A percentile compares a stretch with the other conserved stretches of the same genome.
These are phyloP conservation scores for Toxotes jaculatrix DNA, from an alignment of 2,113 vertebrate genomes.

Conservation along the genomic window DNA sequence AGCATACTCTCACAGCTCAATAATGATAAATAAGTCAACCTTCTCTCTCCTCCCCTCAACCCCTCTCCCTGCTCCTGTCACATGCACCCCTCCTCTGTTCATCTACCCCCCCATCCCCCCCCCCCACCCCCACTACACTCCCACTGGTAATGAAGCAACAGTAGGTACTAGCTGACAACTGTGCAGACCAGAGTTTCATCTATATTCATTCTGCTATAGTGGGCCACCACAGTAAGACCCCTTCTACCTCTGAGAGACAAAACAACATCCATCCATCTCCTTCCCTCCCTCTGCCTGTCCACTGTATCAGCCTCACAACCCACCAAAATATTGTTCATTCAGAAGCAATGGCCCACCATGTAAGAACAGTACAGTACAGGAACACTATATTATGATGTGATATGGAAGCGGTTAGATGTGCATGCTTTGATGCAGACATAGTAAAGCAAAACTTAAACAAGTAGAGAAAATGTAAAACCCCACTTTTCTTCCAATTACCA, in stretches of 20 bases:
- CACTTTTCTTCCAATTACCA: not conserved
- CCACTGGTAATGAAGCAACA: conserved; percentile 78
- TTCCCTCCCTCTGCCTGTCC: conserved; percentile 22
- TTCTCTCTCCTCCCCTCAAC: conserved; percentile 60
- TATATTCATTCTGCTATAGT: conserved; percentile 73
- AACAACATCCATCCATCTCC: conserved; percentile 59
- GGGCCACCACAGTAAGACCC: conserved; percentile 61
- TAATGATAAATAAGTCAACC: conserved; percentile 83
- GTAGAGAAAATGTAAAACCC: not conserved
- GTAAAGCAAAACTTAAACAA: not conserved
- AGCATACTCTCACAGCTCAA: conserved; percentile 78
- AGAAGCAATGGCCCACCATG: not conserved
- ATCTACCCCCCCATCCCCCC: conserved; percentile 24
- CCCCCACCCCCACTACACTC: conserved; percentile 37
- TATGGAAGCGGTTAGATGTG: not conserved
- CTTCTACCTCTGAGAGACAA: conserved; percentile 55
- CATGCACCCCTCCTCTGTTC: conserved; percentile 58
- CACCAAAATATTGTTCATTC: conserved; percentile 8
- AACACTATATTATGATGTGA: not conserved
- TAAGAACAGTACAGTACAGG: not conserved
- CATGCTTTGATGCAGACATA: not conserved
- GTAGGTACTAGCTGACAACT: conserved; percentile 75
- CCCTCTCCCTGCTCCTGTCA: conserved; percentile 70
- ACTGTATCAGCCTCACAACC: conserved; percentile 18
- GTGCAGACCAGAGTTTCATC: conserved; percentile 73